Conservation (phyloP, 2,113 vertebrate genomes). For the Sturnus vulgaris region DNA sequence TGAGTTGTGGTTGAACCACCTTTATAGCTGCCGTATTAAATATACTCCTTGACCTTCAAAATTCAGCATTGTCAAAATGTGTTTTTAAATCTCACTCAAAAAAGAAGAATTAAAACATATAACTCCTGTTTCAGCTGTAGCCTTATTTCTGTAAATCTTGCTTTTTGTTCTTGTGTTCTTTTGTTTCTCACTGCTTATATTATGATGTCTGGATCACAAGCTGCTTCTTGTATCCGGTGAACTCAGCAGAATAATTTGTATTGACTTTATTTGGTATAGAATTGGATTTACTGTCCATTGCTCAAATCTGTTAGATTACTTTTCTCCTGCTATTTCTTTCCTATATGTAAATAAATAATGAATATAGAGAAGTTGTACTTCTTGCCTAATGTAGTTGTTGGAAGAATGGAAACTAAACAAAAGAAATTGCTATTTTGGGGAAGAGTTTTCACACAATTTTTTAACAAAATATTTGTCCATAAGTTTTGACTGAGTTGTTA, state of each 20-base stretch:
- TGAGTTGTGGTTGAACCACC: not conserved
- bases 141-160: not conserved
- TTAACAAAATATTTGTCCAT: not conserved
- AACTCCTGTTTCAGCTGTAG: not conserved
- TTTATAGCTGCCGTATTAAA: not conserved
- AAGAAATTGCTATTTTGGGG: not conserved
- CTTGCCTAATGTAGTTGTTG: not conserved
- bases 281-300: constrained; percentile 48
- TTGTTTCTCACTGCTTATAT: not conserved
- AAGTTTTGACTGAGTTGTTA: not conserved
- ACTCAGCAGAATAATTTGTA: constrained; percentile 26
- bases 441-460: not conserved
- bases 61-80: not conserved
- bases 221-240: not conserved
- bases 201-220: not conserved
- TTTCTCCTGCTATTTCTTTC: not conserved
- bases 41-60: not conserved
- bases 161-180: not conserved
- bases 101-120: not conserved
- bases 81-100: not conserved
- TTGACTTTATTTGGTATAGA: constrained; percentile 6
- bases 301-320: constrained; percentile 33
- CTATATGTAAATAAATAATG: not conserved
- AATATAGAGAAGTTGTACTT: not conserved
- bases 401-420: not conserved